Evolutionary conservation across 2,113 vertebrate species (phyloP), one percentile per base, ranked within the genome.

Genomic region (Ginglymostoma cirratum): DNA sequence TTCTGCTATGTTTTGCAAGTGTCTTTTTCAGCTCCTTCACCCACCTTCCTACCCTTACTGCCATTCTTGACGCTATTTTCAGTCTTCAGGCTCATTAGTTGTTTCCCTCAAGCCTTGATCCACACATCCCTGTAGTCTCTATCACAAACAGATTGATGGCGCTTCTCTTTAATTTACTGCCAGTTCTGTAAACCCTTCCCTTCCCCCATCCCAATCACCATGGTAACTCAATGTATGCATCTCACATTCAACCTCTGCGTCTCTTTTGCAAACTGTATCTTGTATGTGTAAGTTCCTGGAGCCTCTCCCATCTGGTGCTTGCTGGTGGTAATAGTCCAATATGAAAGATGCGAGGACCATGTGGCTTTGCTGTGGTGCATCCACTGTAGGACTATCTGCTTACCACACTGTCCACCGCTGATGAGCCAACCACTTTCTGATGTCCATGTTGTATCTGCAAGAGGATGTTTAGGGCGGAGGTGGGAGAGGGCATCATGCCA

Each of bases 161-260:
- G 96, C 66, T 90, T 76, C 69, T 72, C 85, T 96, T 67, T 96
- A 70, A 69, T 72, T 70, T 96, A 90, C 85, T 70, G 87, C 96
- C 67, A 70, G 83, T 85, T 95, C 92, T 34, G 96, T 70, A 96
- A 96, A 96, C 89, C 96, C 96, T 96, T 96, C 95, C 96, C 95
- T 96, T 17, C 4, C 96, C 96, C 96, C 96, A 52, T 96, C 97
- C 96, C 97, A 30, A 87, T 24, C 97, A 97, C 97, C 97, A 98
- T 98, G 98, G 98, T 97, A 97, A 97, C 97, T 96, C 96, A 90
- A 97, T 97, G 96, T 96, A 83, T 97, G 97, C 97, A 97, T 97
- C 96, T 95, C 94, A 95, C 67, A 95, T 76, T 72, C 69, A 45
- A 95, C 94, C 69, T 95, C 93, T 94, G 42, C 93, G 93, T 94